These are phyloP conservation scores for Papilio machaon DNA, from an alignment of 1,140 invertebrate genomes.

Conservation along the genomic window DNA sequence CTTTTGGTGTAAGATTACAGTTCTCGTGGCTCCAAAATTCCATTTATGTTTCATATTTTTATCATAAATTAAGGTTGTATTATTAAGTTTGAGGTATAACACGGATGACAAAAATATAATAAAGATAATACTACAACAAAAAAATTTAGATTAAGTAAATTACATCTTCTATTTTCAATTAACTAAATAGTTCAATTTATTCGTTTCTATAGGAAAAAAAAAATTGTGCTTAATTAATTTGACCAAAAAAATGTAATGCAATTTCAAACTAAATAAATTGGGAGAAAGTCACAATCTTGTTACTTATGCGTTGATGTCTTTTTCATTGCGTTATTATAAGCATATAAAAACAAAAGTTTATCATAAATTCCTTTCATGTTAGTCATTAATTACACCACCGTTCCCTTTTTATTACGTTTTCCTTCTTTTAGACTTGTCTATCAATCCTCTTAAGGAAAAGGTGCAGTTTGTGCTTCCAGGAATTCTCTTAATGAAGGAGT, in stretches of 20 bases:
- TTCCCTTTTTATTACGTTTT: slow-evolving; percentile 17
- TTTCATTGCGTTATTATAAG: background rate
- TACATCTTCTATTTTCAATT: background rate
- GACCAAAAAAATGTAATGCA: too few relatives aligned
- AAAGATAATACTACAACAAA: background rate
- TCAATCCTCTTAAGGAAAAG: slow-evolving; percentile 26
- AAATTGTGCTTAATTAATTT: too few relatives aligned
- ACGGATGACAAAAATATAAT: background rate
- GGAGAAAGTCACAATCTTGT: background rate
- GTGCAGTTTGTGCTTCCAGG: background rate
- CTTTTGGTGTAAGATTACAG: slow-evolving; percentile 7
- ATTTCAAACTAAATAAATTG: background rate
- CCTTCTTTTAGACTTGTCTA: background rate
- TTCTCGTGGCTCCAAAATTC: background rate
- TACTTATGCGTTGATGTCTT: slow-evolving; percentile 23
- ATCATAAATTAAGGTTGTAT: background rate
- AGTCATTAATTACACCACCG: background rate
- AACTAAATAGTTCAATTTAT: too few relatives aligned
- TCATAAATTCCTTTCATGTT: background rate
- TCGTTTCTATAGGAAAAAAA: too few relatives aligned
- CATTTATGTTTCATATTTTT: background rate
- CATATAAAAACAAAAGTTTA: background rate
- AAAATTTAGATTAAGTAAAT: background rate
- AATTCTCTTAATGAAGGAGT: slow-evolving; percentile 13
- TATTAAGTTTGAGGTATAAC: background rate